These are phyloP conservation scores for Pantala flavescens DNA, from an alignment of 1,140 invertebrate species.

Conservation along the genomic window DNA sequence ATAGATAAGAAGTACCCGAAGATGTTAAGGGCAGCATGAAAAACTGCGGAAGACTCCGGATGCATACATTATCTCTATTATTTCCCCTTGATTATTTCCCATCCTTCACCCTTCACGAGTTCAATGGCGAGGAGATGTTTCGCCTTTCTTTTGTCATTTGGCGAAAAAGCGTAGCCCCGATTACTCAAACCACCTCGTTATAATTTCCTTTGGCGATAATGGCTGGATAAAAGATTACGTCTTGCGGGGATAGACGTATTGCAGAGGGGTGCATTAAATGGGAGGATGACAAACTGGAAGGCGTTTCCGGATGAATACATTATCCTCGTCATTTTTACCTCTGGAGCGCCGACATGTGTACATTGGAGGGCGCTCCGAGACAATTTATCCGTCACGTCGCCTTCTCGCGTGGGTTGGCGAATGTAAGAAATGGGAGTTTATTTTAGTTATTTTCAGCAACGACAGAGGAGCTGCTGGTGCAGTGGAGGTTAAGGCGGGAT, in stretches of 20 bases:
- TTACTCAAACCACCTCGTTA: background rate
- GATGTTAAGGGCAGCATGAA: background rate
- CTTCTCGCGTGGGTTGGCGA: too few relatives aligned
- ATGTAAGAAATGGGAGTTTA: too few relatives aligned
- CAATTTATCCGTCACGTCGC: too few relatives aligned
- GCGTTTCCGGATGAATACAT: conserved; percentile 8
- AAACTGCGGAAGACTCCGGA: background rate
- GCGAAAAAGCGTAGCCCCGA: background rate
- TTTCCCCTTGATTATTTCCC: background rate
- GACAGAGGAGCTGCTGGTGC: too few relatives aligned
- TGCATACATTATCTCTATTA: background rate
- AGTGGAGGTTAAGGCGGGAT: too few relatives aligned
- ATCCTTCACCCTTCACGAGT: background rate
- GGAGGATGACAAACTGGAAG: background rate
- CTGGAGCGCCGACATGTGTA: too few relatives aligned
- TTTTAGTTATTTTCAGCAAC: too few relatives aligned
- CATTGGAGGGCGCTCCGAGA: too few relatives aligned
- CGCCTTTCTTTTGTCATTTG: too few relatives aligned
- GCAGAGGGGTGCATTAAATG: background rate
- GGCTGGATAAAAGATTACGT: background rate
- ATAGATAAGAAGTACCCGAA: background rate
- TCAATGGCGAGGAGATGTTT: too few relatives aligned
- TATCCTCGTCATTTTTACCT: background rate
- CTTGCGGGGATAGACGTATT: background rate
- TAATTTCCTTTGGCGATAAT: background rate